Base-by-base conservation (phyloP, 2,113 vertebrate species). In the Empidonax traillii region DNA sequence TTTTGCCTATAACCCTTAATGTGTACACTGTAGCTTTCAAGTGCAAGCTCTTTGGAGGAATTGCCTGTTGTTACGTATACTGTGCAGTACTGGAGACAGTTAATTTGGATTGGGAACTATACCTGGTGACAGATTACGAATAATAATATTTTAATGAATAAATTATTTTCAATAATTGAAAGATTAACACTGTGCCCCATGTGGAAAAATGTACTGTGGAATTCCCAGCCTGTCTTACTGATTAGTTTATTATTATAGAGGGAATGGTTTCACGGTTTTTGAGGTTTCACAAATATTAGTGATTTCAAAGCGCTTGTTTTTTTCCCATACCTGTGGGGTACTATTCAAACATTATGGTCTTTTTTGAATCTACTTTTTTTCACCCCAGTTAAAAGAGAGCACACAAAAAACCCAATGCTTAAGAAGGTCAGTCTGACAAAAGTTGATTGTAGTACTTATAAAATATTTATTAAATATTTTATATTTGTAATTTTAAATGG, bases 11-110 rank as follows among this genome's bases (percentile, higher is more conserved):
- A 74, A 33, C 1, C 3, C 2, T 39, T 39, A 35, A 56, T 24
- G 5, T 41, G 7, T 27, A 37, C 2, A 47, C 6, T 19, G 17
- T 16, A 18, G 2, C 0, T 52, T 82, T 66, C 2, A 3, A 77
- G 8, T 15, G 10, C 5, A 43, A 67, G 23, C 28, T 51, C 20
- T 73, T 56, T 81, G 41, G 47, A 71, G 20, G 5, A 3, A 4
- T n/a, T 53, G 10, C 12, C 31, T 49, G 30, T 49, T 63, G 5
- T 53, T 83, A 56, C 2, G 1, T 44, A 12, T 31, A 24, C 8
- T 55, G 35, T 59, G 20, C 7, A 9, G 19, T 59, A 46, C 5
- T 58, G 31, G 13, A 52, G 15, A 35, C 6, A 74, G 43, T 27
- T 35, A 23, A 33, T 67, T 58, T 72, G 11, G 8, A 27, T 47